Evolutionary conservation across 2,797 vertebrate genomes (phyloP).

Genomic region (Corythornis leucogaster): DNA sequence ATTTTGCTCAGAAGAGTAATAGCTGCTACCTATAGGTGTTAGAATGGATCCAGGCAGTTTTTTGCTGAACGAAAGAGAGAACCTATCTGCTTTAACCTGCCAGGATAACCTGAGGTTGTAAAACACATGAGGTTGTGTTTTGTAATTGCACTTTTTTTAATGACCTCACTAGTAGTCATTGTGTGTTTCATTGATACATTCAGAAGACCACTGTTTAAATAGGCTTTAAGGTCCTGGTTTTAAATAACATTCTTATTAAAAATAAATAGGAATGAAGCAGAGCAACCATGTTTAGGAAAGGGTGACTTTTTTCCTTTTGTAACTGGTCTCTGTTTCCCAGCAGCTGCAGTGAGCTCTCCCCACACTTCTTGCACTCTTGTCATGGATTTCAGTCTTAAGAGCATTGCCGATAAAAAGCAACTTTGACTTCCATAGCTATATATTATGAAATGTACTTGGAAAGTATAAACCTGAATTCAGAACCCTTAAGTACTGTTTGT

Average conservation of each 20-base stretch:
- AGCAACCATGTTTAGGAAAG: neutral
- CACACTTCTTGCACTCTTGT: accelerated
- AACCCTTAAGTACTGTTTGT: neutral
- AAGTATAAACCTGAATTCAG: neutral
- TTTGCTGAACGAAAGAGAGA: neutral
- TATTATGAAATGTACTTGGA: neutral
- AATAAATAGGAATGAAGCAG: neutral
- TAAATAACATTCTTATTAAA: neutral
- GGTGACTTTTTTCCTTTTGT: neutral
- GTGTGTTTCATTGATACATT: neutral
- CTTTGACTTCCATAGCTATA: accelerated
- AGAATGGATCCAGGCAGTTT: neutral
- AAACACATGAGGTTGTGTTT: neutral
- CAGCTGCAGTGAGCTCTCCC: neutral
- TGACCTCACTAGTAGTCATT: neutral
- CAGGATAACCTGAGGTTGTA: neutral
- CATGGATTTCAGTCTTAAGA: neutral
- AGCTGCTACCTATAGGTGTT: neutral
- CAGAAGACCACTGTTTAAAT: neutral
- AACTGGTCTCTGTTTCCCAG: accelerated
- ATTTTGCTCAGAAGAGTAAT: neutral
- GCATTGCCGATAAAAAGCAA: neutral
- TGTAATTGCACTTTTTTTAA: neutral
- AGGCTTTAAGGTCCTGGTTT: neutral
- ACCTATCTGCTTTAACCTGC: neutral